Conservation (phyloP, 2,888 invertebrate species). For the Anarsia innoxiella region DNA sequence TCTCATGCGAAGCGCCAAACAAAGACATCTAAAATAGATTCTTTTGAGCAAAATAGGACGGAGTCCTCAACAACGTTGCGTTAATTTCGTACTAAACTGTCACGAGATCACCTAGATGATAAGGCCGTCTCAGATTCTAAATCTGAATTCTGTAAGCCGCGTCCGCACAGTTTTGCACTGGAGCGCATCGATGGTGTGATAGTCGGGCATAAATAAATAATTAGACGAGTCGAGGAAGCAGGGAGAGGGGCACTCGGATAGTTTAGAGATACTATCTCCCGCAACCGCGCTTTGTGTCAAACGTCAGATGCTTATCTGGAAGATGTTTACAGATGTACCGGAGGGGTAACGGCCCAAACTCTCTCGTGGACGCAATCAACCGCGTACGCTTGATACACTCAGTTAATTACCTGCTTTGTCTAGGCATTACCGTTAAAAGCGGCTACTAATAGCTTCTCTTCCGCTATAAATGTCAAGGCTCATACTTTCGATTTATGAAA, state of each 20-base stretch:
- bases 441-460: constrained; percentile 23
- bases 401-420: constrained; percentile 59
- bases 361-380: constrained; percentile 57
- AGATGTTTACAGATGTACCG: constrained; percentile 74
- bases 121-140: constrained; percentile 52
- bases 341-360: constrained; percentile 63
- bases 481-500: constrained; percentile 6
- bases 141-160: constrained; percentile 59
- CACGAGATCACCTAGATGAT: constrained; percentile 63
- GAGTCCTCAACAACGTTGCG: constrained; percentile 26
- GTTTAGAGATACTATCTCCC: constrained; percentile 66
- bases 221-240: constrained; percentile 64
- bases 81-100: constrained; percentile 41
- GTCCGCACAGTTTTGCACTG: constrained; percentile 55
- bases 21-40: constrained; percentile 8
- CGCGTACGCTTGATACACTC: constrained; percentile 54
- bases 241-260: constrained; percentile 46
- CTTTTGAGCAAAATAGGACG: constrained; percentile 22
- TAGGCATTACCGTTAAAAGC: constrained; percentile 26
- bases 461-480: constrained; percentile 3
- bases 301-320: constrained; percentile 69
- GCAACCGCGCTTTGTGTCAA: constrained; percentile 74
- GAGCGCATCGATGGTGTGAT: constrained; percentile 70
- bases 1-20: constrained; percentile 13
- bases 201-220: constrained; percentile 70